Base-by-base conservation (phyloP, 1,140 invertebrate genomes). In the Artemia franciscana region DNA sequence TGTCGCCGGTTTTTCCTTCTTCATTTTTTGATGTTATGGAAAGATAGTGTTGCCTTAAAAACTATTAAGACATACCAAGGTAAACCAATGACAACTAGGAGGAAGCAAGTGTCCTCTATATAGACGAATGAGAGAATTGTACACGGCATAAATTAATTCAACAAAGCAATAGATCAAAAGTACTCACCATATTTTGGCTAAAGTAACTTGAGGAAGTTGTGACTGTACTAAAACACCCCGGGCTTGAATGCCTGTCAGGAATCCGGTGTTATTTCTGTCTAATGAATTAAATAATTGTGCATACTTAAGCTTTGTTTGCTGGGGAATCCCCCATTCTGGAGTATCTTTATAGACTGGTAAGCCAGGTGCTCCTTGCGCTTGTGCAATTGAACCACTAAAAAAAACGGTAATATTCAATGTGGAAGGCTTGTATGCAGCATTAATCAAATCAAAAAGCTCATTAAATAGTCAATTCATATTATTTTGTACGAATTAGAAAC, bases 241-340 rank as follows among this genome's bases (percentile, higher is more conserved):
- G 0, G 93, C 93, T 75, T 97, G 92, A 21, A 84, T 82, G 0
- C 93, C 94, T 24, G 88, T 86, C 24, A 97, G 76, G 70, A 79
- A 91, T 1, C 92, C 92, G 25, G 80, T 82, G 69, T 91, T 83
- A 9, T 84, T 79, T 65, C 86, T 79, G 75, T 97, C 93, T 65
- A 86, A 85, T 2, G 84, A 84, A 74, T 97, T 97, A 72, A 97
- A 97, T 4, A 93, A 75, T 73, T 97, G 92, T 7, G 88, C 94
- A 71, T 94, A 96, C 73, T 92, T 93, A 57, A 95, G 76, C 73
- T 91, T 93, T 30, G 83, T 85, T 62, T 81, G 80, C 69, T 93
- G 90, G 15, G 90, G 88, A 62, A 96, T 84, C 0, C 85, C 80
- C 91, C 91, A 95, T 26, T 77, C 75, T 39, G 23, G 63, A 60